phyloP scores from a whole-genome alignment of 2,113 vertebrate species.

The Pterophyllum scalare region DNA sequence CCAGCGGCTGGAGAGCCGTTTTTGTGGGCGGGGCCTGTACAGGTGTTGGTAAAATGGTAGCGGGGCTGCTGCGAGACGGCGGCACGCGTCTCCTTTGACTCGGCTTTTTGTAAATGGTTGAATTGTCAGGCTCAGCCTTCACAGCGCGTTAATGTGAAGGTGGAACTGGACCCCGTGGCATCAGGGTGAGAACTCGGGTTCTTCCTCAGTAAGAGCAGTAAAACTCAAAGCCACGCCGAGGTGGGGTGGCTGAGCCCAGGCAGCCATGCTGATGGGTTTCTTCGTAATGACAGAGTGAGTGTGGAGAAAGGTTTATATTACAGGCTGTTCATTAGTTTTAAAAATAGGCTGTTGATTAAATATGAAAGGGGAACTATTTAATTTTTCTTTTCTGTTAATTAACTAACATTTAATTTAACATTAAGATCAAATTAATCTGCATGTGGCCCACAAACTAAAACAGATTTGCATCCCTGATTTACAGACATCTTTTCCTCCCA shows the following conservation, averaged over 20 bases:
- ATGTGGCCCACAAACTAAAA: too few relatives aligned
- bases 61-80: background rate
- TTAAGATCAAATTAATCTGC: too few relatives aligned
- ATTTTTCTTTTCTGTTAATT: background rate
- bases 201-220: background rate
- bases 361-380: too few relatives aligned
- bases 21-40: background rate
- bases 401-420: background rate
- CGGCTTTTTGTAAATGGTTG: background rate
- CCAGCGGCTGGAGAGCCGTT: background rate
- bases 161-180: background rate
- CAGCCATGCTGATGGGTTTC: background rate
- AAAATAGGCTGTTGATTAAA: too few relatives aligned
- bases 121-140: background rate
- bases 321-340: too few relatives aligned
- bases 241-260: background rate
- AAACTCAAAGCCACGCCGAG: background rate
- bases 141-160: background rate
- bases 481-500: background rate
- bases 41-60: background rate
- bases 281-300: background rate
- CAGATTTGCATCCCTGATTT: background rate
- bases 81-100: background rate
- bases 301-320: background rate
- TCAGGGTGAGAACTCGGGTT: background rate